Conservation (phyloP, 1,140 invertebrate species). For the Vanessa atalanta region DNA sequence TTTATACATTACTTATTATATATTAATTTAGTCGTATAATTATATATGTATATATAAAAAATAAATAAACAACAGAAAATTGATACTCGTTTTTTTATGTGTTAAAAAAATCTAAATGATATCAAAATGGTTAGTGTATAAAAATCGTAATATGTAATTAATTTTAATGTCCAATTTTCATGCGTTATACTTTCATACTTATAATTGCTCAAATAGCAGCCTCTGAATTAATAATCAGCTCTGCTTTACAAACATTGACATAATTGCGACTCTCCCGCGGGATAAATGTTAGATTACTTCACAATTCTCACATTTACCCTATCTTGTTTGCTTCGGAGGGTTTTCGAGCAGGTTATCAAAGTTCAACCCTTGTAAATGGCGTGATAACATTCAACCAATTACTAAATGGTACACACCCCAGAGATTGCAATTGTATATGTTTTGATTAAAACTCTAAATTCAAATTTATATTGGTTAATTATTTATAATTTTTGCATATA, state of each 20-base stretch:
- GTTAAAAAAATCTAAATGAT: too few relatives aligned
- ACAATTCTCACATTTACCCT: constrained; percentile 44
- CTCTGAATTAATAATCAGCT: constrained; percentile 45
- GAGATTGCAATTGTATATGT: constrained; percentile 24
- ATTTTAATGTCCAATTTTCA: background rate
- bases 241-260: constrained; percentile 40
- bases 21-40: too few relatives aligned
- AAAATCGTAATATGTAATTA: too few relatives aligned
- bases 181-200: background rate
- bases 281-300: constrained; percentile 40
- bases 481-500: too few relatives aligned
- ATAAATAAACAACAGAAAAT: too few relatives aligned
- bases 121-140: too few relatives aligned
- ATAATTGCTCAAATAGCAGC: constrained; percentile 36
- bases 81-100: too few relatives aligned
- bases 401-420: constrained; percentile 39
- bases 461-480: background rate
- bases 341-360: constrained; percentile 45
- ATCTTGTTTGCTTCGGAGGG: constrained; percentile 36
- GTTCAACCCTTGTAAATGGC: constrained; percentile 46
- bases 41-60: too few relatives aligned
- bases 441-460: background rate
- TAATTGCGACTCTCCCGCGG: constrained; percentile 38
- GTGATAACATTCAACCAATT: constrained; percentile 50
- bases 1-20: too few relatives aligned